Evolutionary conservation across 37 sponge, comb jelly and placozoan species (phyloP), one percentile per base, ranked within the genome.

Genomic region (Halichondria panicea): DNA sequence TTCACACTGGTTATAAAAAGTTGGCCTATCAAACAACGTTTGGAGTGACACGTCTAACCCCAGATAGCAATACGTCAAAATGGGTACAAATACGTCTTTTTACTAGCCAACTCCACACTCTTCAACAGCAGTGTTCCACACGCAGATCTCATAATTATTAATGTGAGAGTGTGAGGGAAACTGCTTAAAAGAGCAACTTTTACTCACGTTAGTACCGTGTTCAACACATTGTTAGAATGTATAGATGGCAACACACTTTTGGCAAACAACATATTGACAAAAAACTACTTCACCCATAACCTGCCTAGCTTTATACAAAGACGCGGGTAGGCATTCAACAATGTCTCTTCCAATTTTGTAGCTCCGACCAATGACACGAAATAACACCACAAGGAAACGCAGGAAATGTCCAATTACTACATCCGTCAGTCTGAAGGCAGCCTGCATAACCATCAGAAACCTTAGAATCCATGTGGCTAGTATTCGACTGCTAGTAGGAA

Each of bases 1-100:
- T 39, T 84, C 85, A 70, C 85, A 77, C 7, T 6, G 11, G 24
- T 44, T 38, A 39, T 68, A n/a, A 56, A 84, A 69, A 6, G 39
- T 35, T 21, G 78, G 78, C 44, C 71, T 71, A 11, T 24, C 9
- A 15, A 63, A 37, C 8, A 84, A 30, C 25, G 32, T 25, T 33
- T 30, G 56, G 1, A 84, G 60, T 63, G 85, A 66, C 54, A 27
- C n/a, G n/a, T n/a, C n/a, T n/a, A n/a, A n/a, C n/a, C n/a, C n/a
- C n/a, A n/a, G n/a, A n/a, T n/a, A n/a, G n/a, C n/a, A n/a, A n/a
- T n/a, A n/a, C n/a, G n/a, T n/a, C n/a, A n/a, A n/a, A n/a, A n/a
- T n/a, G n/a, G n/a, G n/a, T n/a, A n/a, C n/a, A n/a, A n/a, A n/a
- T n/a, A n/a, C n/a, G n/a, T n/a, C n/a, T n/a, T n/a, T n/a, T n/a